Conservation (phyloP, 2,113 vertebrate genomes). For the Oncorhynchus keta region DNA sequence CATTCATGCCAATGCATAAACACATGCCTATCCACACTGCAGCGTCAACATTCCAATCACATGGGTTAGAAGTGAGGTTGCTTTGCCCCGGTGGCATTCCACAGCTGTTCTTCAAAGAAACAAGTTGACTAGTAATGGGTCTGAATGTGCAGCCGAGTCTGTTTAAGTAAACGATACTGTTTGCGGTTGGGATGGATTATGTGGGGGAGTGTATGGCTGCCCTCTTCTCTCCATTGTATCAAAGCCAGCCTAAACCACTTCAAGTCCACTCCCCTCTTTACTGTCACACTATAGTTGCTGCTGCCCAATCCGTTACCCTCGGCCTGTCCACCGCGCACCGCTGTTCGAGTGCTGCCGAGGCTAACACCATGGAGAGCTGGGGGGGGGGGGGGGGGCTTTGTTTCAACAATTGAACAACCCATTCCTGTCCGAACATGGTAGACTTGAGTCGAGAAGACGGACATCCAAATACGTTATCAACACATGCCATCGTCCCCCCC, state of each 20-base stretch:
- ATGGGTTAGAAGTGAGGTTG: neutral
- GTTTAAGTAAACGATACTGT: slow-evolving; percentile 38
- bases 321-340: slow-evolving; percentile 2
- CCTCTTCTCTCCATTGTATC: slow-evolving; percentile 19
- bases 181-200: slow-evolving; percentile 21
- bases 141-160: slow-evolving; percentile 12
- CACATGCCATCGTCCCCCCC: neutral
- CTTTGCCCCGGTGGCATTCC: slow-evolving; percentile 8
- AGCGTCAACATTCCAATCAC: neutral
- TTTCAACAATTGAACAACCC: neutral
- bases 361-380: neutral
- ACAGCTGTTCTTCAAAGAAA: slow-evolving; percentile 27
- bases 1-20: neutral
- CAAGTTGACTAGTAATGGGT: slow-evolving; percentile 22
- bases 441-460: neutral
- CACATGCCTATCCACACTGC: neutral
- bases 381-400: neutral
- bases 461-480: neutral
- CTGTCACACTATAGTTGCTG: slow-evolving; percentile 26
- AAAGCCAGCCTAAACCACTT: slow-evolving; percentile 31
- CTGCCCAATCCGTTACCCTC: slow-evolving; percentile 16
- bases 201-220: neutral
- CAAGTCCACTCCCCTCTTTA: slow-evolving; percentile 17
- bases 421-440: neutral
- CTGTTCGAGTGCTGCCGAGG: slow-evolving; percentile 1